These are phyloP conservation scores for Autographa pulchrina DNA, from an alignment of 2,888 invertebrate species.

Conservation along the genomic window DNA sequence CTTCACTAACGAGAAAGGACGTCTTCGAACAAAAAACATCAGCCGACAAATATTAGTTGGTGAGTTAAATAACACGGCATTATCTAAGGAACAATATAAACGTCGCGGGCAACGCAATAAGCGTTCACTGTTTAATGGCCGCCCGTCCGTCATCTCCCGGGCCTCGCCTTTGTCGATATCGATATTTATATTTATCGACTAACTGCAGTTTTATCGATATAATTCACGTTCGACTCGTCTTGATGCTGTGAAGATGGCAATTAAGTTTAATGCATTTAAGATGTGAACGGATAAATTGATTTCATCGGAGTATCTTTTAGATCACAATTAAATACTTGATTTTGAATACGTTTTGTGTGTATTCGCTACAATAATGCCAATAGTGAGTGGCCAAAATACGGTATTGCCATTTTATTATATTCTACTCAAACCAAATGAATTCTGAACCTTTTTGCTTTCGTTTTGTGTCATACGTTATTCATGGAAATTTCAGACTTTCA, in stretches of 20 bases:
- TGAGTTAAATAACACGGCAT: constrained; percentile 80
- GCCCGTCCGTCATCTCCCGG: constrained; percentile 77
- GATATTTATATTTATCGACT: constrained; percentile 60
- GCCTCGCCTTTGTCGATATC: constrained; percentile 60
- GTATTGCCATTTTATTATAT: neutral
- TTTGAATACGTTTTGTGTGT: too few relatives aligned
- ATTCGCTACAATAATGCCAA: neutral
- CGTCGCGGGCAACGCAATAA: constrained; percentile 81
- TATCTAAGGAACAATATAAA: constrained; percentile 82
- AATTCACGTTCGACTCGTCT: constrained; percentile 40
- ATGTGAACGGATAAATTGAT: neutral
- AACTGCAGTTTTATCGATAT: constrained; percentile 40
- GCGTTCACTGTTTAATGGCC: constrained; percentile 74
- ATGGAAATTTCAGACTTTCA: too few relatives aligned
- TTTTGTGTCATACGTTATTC: neutral
- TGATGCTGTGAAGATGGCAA: constrained; percentile 22
- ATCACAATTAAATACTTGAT: too few relatives aligned
- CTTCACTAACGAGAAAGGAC: constrained; percentile 74
- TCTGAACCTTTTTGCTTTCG: neutral
- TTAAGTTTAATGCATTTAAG: constrained; percentile 45
- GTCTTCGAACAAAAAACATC: constrained; percentile 71
- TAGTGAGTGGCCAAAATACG: neutral
- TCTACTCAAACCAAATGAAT: neutral
- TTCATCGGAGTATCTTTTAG: too few relatives aligned
- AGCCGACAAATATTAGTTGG: constrained; percentile 74